Conservation (phyloP, 2,888 invertebrate species). For the Coelopa pilipes region DNA sequence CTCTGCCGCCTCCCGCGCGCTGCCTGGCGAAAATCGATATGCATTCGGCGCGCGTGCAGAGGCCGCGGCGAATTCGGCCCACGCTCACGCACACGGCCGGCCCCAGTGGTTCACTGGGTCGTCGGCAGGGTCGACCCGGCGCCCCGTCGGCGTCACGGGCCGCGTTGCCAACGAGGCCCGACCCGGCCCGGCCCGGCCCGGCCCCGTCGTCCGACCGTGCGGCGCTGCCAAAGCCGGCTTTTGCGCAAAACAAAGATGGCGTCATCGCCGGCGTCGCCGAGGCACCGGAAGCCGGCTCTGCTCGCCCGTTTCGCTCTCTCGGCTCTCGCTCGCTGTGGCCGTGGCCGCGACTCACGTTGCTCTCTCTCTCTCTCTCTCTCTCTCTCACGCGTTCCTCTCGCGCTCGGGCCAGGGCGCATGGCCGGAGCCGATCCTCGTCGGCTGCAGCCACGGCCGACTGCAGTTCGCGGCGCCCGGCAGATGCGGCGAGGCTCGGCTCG, state of each 20-base stretch:
- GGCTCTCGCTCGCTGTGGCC: background rate
- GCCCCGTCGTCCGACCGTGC: background rate
- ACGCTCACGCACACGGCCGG: background rate
- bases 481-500: no score
- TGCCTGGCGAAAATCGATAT: background rate
- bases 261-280: slow-evolving; percentile 9
- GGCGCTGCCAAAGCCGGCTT: slow-evolving; percentile 13
- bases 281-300: background rate
- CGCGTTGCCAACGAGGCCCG: no score
- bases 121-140: background rate
- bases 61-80: no score
- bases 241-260: slow-evolving; percentile 28
- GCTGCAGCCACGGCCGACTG: no score
- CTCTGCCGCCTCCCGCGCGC: background rate
- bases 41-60: background rate
- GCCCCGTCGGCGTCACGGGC: no score
- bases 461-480: no score
- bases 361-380: no score
- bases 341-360: background rate
- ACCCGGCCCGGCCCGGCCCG: no score
- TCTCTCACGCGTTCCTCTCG: no score
- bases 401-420: no score
- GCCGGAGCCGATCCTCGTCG: no score
- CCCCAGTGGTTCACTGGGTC: slow-evolving; percentile 32
- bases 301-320: background rate